These are phyloP conservation scores for Wasmannia auropunctata DNA, from an alignment of 1,140 invertebrate genomes.

Conservation along the genomic window DNA sequence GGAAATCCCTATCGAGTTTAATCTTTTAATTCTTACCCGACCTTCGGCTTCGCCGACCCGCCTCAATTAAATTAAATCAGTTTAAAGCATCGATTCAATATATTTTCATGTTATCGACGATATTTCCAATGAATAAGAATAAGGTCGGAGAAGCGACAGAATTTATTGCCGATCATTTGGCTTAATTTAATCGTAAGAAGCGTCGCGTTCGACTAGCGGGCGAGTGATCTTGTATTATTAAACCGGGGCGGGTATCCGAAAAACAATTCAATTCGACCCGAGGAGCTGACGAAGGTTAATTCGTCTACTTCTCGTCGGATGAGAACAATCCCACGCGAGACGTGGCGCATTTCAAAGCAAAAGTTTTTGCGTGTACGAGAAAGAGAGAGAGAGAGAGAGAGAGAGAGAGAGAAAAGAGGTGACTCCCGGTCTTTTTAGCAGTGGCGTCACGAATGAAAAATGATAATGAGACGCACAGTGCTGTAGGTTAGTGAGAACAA, in stretches of 20 bases:
- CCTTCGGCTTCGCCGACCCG: background rate
- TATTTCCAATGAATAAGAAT: background rate
- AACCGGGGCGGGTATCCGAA: background rate
- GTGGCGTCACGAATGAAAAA: conserved; percentile 71
- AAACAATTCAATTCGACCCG: background rate
- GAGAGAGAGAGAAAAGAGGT: too few relatives aligned
- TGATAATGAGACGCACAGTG: conserved; percentile 73
- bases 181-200: background rate
- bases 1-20: background rate
- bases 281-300: background rate
- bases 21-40: conserved; percentile 12
- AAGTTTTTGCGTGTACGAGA: too few relatives aligned
- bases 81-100: background rate
- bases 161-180: background rate
- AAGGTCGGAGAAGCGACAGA: background rate
- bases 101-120: background rate
- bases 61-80: conserved; percentile 19
- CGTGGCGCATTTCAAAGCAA: background rate
- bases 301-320: background rate
- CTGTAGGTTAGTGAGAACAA: conserved; percentile 81
- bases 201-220: background rate
- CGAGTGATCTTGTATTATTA: background rate
- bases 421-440: conserved; percentile 42
- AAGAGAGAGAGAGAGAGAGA: too few relatives aligned
- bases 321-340: background rate